These are phyloP conservation scores for Drosophila multiciliata DNA, from an alignment of 2,888 invertebrate species.

Conservation along the genomic window DNA sequence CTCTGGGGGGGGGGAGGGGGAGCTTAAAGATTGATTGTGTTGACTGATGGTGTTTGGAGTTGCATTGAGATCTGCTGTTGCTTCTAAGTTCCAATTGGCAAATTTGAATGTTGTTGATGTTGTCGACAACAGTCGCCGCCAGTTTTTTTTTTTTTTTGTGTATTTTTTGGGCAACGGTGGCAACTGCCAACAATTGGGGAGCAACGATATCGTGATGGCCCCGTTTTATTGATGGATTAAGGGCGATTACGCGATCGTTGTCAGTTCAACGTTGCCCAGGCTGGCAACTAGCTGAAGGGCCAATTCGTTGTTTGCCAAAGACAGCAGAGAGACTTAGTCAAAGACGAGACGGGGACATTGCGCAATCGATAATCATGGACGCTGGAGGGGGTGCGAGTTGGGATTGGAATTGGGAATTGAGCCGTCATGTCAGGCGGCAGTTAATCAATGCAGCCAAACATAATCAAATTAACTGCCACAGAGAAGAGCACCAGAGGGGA, in stretches of 20 bases:
- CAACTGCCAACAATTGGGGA: constrained; percentile 62
- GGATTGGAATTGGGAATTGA: constrained; percentile 82
- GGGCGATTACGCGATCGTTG: constrained; percentile 84
- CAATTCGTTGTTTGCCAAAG: constrained; percentile 66
- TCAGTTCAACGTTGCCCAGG: constrained; percentile 59
- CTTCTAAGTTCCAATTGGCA: constrained; percentile 67
- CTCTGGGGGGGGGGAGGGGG: background rate
- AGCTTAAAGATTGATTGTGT: constrained; percentile 73
- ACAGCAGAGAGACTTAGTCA: constrained; percentile 39
- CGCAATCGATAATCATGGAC: constrained; percentile 81
- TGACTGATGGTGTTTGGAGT: constrained; percentile 75
- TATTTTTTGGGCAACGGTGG: constrained; percentile 55
- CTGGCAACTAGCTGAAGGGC: constrained; percentile 62
- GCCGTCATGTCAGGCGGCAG: constrained; percentile 84
- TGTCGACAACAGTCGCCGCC: constrained; percentile 64
- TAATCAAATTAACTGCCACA: constrained; percentile 78
- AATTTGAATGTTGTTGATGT: constrained; percentile 77
- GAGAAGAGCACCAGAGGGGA: constrained; percentile 56
- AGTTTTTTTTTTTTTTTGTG: constrained; percentile 36
- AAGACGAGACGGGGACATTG: constrained; percentile 66
- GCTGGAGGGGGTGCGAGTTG: constrained; percentile 41
- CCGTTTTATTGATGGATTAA: constrained; percentile 84
- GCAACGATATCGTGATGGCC: constrained; percentile 82
- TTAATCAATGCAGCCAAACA: constrained; percentile 83
- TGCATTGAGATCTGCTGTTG: constrained; percentile 28